Evolutionary conservation across 2,888 invertebrate species (phyloP).

Genomic region (Drosophila meridiana): DNA sequence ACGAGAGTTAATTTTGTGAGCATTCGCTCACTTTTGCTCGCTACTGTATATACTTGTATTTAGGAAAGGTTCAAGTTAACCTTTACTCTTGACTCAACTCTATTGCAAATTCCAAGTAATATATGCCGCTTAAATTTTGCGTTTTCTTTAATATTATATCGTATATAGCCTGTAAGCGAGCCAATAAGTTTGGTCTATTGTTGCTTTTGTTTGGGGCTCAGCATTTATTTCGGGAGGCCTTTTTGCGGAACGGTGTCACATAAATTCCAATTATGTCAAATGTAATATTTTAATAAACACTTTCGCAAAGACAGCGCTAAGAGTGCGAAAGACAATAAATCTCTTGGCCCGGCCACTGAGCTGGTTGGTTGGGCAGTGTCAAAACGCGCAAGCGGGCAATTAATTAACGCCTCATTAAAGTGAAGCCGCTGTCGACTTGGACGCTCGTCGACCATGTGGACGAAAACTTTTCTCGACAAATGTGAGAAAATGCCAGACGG

Average conservation of each 20-base stretch:
- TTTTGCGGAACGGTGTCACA: slow-evolving; percentile 51
- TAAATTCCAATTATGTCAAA: slow-evolving; percentile 84
- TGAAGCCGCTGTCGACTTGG: slow-evolving; percentile 48
- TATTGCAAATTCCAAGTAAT: too few species aligned
- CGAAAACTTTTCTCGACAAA: slow-evolving; percentile 44
- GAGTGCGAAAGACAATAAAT: slow-evolving; percentile 65
- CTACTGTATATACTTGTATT: too few species aligned
- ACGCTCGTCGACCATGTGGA: slow-evolving; percentile 14
- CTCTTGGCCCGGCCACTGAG: slow-evolving; percentile 52
- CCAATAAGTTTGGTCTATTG: slow-evolving; percentile 21
- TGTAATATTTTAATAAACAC: slow-evolving; percentile 84
- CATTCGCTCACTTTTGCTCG: too few species aligned
- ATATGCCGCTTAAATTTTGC: not conserved
- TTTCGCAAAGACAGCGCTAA: slow-evolving; percentile 63
- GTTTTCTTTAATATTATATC: not conserved
- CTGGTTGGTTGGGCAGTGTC: slow-evolving; percentile 64
- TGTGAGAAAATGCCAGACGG: slow-evolving; percentile 68
- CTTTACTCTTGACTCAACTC: too few species aligned
- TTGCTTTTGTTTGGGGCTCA: not conserved
- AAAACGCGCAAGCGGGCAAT: slow-evolving; percentile 81
- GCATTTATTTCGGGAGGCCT: slow-evolving; percentile 6
- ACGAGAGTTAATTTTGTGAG: too few species aligned
- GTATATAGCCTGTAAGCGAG: not conserved
- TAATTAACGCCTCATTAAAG: slow-evolving; percentile 84
- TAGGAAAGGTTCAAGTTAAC: too few species aligned